Base-by-base conservation (phyloP, 1,140 invertebrate species). In the Capitella teleta region DNA sequence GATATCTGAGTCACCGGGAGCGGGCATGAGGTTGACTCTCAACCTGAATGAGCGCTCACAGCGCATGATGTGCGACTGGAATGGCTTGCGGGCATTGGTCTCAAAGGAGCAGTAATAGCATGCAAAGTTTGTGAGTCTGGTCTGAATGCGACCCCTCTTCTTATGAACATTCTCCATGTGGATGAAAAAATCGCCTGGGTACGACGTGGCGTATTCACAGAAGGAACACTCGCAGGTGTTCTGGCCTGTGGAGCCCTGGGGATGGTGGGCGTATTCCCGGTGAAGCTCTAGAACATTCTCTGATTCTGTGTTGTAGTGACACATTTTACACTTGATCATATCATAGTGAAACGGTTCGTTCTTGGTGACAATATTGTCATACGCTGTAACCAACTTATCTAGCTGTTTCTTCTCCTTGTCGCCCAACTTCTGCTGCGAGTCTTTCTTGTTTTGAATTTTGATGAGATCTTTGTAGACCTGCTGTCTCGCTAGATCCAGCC, bases 401-500 rank as follows among this genome's bases (percentile, higher is more conserved):
- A 53, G 41, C 28, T 53, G 52, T 32, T 49, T 34, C 28, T 43
- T 49, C 28, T 53, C 52, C n/a, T 47, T 49, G 10, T 53, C 47
- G 10, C 28, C 26, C 19, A 53, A 28, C 25, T 41, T 48, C 18
- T 53, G 43, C 28, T 49, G 24, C 5, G 46, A 19, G 24, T 49
- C 28, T 49, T 53, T 53, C 0, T 34, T 24, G 10, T 28, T 30
- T 30, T 53, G 52, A 5, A 53, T 49, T 18, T 38, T 21, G 26
- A 53, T 49, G 16, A 53, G 41, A 30, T 53, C 52, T 23, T 53
- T 53, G 46, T 53, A 53, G 28, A 53, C 52, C 4, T 48, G 46
- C 41, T 53, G 36, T 44, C 47, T 41, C 18, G 46, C 41, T 5
- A 53, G 38, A n/a, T 53, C 47, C 2, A 53, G 21, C 5, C 52